A percentile compares a stretch with the other conserved stretches of the same genome.
phyloP scores from a whole-genome alignment of 2,113 vertebrate species.

The Cyprinodon variegatus region DNA sequence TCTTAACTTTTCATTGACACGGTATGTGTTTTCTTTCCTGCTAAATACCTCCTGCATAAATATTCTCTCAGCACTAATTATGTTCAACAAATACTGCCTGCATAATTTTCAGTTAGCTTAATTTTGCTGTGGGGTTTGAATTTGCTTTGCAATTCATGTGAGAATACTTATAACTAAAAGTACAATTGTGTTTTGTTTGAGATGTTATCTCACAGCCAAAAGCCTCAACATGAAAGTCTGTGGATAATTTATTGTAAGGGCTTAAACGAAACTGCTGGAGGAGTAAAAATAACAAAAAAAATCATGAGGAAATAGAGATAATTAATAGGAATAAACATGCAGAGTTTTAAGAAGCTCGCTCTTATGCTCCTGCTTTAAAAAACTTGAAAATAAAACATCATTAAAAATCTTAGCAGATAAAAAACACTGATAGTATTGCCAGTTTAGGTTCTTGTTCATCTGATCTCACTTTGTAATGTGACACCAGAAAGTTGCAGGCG shows the following conservation, averaged over 20 bases:
- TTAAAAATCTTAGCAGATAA: neutral
- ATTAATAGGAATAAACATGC: neutral
- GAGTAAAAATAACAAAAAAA: too few relatives aligned
- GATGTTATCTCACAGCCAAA: too few relatives aligned
- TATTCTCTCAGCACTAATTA: neutral
- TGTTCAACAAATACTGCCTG: neutral
- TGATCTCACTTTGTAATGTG: conserved; percentile 48
- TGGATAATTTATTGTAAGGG: too few relatives aligned
- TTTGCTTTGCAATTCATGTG: neutral
- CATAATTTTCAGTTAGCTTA: neutral
- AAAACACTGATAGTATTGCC: neutral
- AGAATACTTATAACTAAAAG: neutral
- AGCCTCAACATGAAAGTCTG: too few relatives aligned
- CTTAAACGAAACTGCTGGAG: too few relatives aligned
- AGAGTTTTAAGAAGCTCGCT: neutral
- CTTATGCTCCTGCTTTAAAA: neutral
- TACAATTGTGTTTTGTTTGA: too few relatives aligned
- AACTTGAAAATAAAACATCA: neutral
- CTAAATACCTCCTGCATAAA: neutral
- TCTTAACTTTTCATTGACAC: neutral
- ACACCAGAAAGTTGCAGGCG: conserved; percentile 56
- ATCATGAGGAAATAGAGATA: neutral
- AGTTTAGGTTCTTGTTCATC: neutral
- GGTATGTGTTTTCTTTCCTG: neutral
- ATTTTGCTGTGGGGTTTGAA: neutral